Evolutionary conservation across 2,113 vertebrate species (phyloP).

Genomic region (Ammodytes dubius): DNA sequence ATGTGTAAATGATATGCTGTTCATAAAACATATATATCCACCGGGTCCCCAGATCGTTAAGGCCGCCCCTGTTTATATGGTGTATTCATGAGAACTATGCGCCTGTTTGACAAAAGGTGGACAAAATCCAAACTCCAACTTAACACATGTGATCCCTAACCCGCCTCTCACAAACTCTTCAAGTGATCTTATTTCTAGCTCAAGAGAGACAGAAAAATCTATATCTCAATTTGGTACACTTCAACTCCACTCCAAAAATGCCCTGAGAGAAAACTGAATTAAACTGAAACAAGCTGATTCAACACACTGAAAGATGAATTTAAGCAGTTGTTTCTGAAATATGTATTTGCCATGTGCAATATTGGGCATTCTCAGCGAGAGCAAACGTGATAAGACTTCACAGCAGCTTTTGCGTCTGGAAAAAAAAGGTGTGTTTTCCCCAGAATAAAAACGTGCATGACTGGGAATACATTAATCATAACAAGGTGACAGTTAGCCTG

Average conservation of each 20-base stretch:
- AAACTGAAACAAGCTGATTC: slow-evolving; percentile 82
- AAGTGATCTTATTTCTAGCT: slow-evolving; percentile 79
- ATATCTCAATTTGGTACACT: slow-evolving; percentile 85
- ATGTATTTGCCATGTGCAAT: slow-evolving; percentile 78
- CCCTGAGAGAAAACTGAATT: slow-evolving; percentile 80
- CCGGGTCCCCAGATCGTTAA: too few relatives aligned
- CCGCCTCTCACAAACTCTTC: slow-evolving; percentile 73
- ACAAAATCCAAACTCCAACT: slow-evolving; percentile 72
- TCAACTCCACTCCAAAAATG: slow-evolving; percentile 79
- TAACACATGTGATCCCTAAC: slow-evolving; percentile 73
- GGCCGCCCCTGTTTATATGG: background rate
- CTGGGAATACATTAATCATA: slow-evolving; percentile 80
- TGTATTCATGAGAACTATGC: slow-evolving; percentile 12
- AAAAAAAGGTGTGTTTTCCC: slow-evolving; percentile 66
- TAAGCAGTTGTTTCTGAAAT: slow-evolving; percentile 83
- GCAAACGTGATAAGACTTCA: slow-evolving; percentile 68
- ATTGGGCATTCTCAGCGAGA: slow-evolving; percentile 29
- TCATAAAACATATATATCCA: too few relatives aligned
- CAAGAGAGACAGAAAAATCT: slow-evolving; percentile 83
- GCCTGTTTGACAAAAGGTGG: slow-evolving; percentile 56
- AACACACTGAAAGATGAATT: slow-evolving; percentile 80
- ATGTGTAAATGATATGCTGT: too few relatives aligned
- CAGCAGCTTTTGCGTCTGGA: slow-evolving; percentile 62
- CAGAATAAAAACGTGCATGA: slow-evolving; percentile 70
- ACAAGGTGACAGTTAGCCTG: slow-evolving; percentile 71